Percentiles rank a stretch among this genome's conserved stretches.
Conservation (phyloP, 2,113 vertebrate species). For the Ictalurus furcatus region DNA sequence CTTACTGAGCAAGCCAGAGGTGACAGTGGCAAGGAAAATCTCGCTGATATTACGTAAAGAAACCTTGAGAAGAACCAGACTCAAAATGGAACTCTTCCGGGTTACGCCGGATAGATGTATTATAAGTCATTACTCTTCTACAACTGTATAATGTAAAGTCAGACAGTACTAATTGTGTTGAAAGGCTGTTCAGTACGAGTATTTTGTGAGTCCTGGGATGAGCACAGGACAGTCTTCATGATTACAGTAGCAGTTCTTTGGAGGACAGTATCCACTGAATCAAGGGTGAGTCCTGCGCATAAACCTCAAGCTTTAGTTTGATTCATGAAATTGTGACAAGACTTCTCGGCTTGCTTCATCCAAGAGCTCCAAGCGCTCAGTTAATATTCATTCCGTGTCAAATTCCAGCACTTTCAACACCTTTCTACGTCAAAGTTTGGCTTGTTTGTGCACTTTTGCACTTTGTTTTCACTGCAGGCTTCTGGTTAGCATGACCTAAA, state of each 20-base stretch:
- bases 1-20: neutral
- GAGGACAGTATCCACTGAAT: neutral
- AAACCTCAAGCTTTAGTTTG: neutral
- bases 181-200: neutral
- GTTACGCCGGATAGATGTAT: neutral
- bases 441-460: constrained; percentile 18
- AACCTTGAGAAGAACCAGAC: neutral
- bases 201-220: no score
- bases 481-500: constrained; percentile 54
- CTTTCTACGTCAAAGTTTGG: neutral
- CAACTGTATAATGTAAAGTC: neutral
- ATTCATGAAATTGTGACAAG: neutral
- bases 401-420: neutral
- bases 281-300: neutral
- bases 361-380: neutral
- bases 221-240: neutral
- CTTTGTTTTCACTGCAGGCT: constrained; percentile 20
- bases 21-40: neutral
- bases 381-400: neutral
- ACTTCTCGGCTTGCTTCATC: neutral
- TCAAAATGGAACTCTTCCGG: neutral
- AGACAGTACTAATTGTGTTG: neutral
- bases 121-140: neutral
- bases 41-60: neutral
- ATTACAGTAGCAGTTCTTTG: neutral